These are phyloP conservation scores for Troides oblongomaculatus DNA, from an alignment of 2,888 invertebrate genomes.

Conservation along the genomic window DNA sequence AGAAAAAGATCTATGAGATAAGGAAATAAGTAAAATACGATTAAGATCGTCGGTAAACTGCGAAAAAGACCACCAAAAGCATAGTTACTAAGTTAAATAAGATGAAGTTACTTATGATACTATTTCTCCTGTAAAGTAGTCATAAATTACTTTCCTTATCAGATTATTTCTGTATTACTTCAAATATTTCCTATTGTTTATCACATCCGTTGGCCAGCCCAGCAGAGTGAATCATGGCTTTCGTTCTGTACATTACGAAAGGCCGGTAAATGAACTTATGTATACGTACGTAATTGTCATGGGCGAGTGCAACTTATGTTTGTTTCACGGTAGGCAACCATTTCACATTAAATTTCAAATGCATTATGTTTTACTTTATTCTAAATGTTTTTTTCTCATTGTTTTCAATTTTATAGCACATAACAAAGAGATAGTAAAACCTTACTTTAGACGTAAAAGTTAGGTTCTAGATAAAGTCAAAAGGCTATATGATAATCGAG, in stretches of 20 bases:
- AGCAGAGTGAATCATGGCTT: slow-evolving; percentile 16
- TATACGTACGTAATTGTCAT: slow-evolving; percentile 14
- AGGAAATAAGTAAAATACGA: no score
- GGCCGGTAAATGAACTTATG: slow-evolving; percentile 23
- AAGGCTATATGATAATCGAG: background rate
- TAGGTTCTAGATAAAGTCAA: background rate
- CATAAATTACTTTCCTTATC: slow-evolving; percentile 9
- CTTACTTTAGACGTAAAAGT: background rate
- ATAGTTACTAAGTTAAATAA: background rate
- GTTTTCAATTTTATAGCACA: background rate
- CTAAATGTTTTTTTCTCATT: background rate
- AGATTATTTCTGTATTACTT: slow-evolving; percentile 3
- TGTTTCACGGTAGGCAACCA: background rate
- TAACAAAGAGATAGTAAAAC: background rate
- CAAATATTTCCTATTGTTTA: slow-evolving; percentile 1
- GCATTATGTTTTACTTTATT: background rate
- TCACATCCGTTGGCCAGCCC: slow-evolving; percentile 2
- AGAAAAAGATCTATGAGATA: no score
- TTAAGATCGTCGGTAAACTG: no score
- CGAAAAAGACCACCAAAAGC: background rate
- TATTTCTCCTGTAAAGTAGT: background rate
- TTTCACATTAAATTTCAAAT: background rate
- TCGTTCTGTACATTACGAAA: slow-evolving; percentile 12
- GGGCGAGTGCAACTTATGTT: slow-evolving; percentile 5
- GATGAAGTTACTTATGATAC: background rate